phyloP scores from a whole-genome alignment of 2,113 vertebrate species.

The Theropithecus gelada region DNA sequence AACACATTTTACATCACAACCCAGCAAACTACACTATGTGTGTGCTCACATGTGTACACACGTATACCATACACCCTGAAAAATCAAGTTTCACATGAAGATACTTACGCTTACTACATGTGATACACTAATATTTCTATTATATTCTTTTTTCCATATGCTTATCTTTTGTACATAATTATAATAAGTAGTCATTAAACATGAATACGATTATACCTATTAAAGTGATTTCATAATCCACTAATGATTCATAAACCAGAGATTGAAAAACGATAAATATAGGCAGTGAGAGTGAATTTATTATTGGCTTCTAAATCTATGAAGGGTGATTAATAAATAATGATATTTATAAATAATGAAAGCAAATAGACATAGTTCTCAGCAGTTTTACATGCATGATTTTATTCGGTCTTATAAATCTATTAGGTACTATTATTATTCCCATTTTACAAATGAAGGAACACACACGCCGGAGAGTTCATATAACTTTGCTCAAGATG shows the following conservation, averaged over 20 bases:
- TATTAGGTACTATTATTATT: background rate
- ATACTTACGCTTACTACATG: background rate
- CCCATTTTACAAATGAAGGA: background rate
- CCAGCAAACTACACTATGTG: fast-evolving
- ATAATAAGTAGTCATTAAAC: background rate
- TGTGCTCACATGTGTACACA: background rate
- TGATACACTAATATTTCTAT: background rate
- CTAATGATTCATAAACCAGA: background rate
- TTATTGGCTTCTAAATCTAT: background rate
- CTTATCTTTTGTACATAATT: background rate
- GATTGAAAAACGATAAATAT: background rate
- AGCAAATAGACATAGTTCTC: background rate
- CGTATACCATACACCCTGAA: background rate
- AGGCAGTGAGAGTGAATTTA: background rate
- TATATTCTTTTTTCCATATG: background rate
- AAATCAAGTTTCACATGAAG: background rate
- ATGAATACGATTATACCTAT: background rate
- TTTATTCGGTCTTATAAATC: background rate
- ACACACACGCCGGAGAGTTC: background rate
- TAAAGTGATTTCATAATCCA: background rate
- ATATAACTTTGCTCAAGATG: background rate
- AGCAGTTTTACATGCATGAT: background rate
- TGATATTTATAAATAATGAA: background rate
- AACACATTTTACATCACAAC: background rate
- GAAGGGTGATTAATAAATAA: background rate